phyloP scores from a whole-genome alignment of 2,888 invertebrate genomes.

The Acanthoscelides obtectus region DNA sequence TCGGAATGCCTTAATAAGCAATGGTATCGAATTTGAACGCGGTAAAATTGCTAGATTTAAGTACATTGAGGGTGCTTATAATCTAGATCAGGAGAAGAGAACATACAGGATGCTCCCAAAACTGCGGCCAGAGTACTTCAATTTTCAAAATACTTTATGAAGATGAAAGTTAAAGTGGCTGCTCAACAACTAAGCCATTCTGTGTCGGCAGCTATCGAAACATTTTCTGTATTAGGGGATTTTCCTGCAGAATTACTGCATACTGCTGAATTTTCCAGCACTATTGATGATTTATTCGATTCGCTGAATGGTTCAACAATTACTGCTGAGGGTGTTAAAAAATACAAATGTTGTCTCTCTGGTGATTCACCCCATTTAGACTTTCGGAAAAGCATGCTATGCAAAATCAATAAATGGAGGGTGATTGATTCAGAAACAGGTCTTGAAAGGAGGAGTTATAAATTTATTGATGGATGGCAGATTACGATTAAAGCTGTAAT shows the following conservation, averaged over 20 bases:
- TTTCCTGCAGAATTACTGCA: conserved; percentile 12
- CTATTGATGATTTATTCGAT: conserved; percentile 14
- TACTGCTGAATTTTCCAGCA: conserved; percentile 15
- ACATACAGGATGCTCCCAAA: conserved; percentile 9
- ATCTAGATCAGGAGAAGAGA: conserved; percentile 5
- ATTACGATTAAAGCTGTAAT: conserved; percentile 7
- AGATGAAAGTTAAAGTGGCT: conserved; percentile 1
- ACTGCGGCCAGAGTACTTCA: conserved; percentile 8
- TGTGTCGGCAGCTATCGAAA: conserved; percentile 13
- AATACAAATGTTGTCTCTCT: conserved; percentile 11
- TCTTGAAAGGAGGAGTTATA: not conserved
- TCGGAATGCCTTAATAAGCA: conserved; percentile 9
- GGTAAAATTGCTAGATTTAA: conserved; percentile 9
- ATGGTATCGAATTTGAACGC: conserved; percentile 1
- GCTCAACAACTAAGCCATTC: conserved; percentile 12
- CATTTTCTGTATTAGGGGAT: conserved; percentile 6
- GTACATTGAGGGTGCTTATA: conserved; percentile 9
- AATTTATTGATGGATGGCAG: conserved; percentile 9
- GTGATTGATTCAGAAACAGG: no score
- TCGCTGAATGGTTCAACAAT: conserved; percentile 13
- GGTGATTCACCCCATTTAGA: no score
- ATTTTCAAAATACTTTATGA: conserved; percentile 11
- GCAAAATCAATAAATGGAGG: no score
- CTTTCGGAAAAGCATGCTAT: no score
- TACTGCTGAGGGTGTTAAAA: conserved; percentile 13